phyloP scores from a whole-genome alignment of 2,797 vertebrate genomes.

The Mormyrops boulengeri region DNA sequence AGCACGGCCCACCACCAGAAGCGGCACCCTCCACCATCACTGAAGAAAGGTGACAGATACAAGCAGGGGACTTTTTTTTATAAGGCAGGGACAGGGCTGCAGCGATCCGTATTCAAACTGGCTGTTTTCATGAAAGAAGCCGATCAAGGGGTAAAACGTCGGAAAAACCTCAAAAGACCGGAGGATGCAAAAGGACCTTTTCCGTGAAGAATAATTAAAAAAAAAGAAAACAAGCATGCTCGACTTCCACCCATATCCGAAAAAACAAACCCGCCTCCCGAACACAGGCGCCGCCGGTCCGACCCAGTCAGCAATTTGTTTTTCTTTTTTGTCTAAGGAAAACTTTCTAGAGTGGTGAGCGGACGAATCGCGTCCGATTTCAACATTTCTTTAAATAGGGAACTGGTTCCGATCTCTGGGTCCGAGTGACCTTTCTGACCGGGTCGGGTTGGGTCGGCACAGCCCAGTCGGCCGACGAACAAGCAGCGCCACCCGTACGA shows the following conservation, averaged over 20 bases:
- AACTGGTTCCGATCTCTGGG: neutral
- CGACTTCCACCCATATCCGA: neutral
- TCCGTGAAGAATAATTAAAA: neutral
- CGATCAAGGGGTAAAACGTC: neutral
- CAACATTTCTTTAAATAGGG: neutral
- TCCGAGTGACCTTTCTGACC: neutral
- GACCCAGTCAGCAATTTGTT: neutral
- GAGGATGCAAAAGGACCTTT: neutral
- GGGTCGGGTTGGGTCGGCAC: neutral
- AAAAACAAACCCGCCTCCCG: neutral
- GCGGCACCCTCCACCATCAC: neutral
- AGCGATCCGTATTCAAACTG: neutral
- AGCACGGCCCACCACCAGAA: constrained; percentile 52
- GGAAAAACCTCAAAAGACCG: neutral
- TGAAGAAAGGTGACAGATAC: neutral
- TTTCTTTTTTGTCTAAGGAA: neutral
- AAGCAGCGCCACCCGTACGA: neutral
- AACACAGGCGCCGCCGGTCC: neutral
- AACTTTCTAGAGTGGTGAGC: neutral
- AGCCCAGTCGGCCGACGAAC: neutral
- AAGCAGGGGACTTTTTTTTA: neutral
- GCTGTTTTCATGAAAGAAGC: neutral
- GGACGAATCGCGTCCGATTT: neutral
- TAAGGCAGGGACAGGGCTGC: neutral
- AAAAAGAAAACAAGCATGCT: neutral